phyloP scores from a whole-genome alignment of 2,797 vertebrate genomes.

The Tinamus major region DNA sequence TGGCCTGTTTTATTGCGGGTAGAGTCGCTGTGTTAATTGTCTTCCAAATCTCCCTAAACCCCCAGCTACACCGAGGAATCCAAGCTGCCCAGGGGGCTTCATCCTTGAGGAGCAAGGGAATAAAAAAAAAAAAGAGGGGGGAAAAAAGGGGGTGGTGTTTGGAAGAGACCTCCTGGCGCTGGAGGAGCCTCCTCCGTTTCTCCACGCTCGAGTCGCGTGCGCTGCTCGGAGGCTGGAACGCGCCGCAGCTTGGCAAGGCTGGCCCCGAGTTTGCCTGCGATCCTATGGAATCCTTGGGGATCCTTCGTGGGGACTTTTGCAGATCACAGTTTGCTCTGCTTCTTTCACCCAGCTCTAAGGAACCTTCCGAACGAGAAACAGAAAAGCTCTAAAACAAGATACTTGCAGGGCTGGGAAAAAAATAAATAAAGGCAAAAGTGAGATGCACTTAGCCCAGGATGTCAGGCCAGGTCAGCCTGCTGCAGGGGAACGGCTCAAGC shows the following conservation, averaged over 20 bases:
- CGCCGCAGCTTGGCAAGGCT: not conserved
- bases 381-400: not conserved
- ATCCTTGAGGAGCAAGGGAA: not conserved
- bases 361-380: not conserved
- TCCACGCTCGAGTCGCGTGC: too few relatives aligned
- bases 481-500: not conserved
- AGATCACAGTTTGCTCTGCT: not conserved
- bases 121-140: too few relatives aligned
- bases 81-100: fast-evolving
- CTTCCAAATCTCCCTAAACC: not conserved
- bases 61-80: not conserved
- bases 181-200: too few relatives aligned
- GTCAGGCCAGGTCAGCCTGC: not conserved
- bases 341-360: not conserved
- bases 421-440: not conserved
- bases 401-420: not conserved
- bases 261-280: not conserved
- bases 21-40: not conserved
- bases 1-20: not conserved
- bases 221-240: not conserved
- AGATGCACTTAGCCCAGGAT: not conserved
- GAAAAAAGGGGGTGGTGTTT: too few relatives aligned
- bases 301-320: not conserved
- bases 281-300: not conserved
- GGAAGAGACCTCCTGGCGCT: not conserved